Evolutionary conservation across 2,888 invertebrate species (phyloP).

Genomic region (Pediacus dermestoides): DNA sequence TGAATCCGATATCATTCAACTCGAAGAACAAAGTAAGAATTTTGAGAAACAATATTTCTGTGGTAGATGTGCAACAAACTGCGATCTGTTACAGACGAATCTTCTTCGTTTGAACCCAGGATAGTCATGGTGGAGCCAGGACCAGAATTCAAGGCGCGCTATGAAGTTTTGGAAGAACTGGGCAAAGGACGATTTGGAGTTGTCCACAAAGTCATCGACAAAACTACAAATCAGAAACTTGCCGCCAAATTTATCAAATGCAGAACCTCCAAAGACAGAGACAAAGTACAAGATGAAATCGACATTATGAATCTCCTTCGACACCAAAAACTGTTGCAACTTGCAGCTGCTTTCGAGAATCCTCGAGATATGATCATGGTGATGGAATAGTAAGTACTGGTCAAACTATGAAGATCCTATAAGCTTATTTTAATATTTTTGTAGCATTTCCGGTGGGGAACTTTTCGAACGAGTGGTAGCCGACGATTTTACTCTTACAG

Average conservation of each 20-base stretch:
- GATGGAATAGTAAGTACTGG: slow-evolving; percentile 84
- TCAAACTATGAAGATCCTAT: slow-evolving; percentile 5
- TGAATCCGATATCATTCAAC: slow-evolving; percentile 55
- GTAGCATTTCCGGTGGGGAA: slow-evolving; percentile 88
- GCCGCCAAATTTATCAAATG: slow-evolving; percentile 84
- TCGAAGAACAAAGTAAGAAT: slow-evolving; percentile 48
- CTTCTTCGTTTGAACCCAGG: slow-evolving; percentile 42
- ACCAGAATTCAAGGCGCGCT: slow-evolving; percentile 59
- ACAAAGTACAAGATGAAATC: slow-evolving; percentile 78
- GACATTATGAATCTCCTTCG: slow-evolving; percentile 79
- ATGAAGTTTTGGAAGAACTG: slow-evolving; percentile 66
- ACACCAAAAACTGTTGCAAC: slow-evolving; percentile 80
- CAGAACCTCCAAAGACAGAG: slow-evolving; percentile 67
- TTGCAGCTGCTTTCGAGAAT: slow-evolving; percentile 77
- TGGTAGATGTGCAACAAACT: no score
- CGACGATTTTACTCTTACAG: slow-evolving; percentile 88
- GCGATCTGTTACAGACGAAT: slow-evolving; percentile 33
- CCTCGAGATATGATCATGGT: slow-evolving; percentile 78
- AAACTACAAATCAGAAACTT: slow-evolving; percentile 58
- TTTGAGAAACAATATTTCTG: slow-evolving; percentile 3
- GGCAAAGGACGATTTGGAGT: slow-evolving; percentile 74
- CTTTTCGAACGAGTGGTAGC: slow-evolving; percentile 90
- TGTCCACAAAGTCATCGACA: slow-evolving; percentile 68
- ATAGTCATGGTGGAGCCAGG: slow-evolving; percentile 55
- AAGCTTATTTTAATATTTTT: no score